Evolutionary conservation across 1,140 invertebrate species (phyloP).

Genomic region (Neotoxoptera formosana): DNA sequence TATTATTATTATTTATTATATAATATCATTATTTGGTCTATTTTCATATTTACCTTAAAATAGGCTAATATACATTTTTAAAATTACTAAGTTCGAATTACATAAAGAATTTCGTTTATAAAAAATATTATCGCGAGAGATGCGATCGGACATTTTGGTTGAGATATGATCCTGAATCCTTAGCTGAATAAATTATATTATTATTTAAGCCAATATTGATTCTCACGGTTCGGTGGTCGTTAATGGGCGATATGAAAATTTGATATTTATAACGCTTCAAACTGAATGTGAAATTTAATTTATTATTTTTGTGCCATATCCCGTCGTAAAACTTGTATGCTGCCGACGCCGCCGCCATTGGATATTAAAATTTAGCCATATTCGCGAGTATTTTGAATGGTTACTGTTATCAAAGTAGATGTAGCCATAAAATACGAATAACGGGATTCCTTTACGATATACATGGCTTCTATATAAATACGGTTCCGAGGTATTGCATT

Average conservation of each 20-base stretch:
- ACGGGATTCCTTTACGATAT: constrained; percentile 49
- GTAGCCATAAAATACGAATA: constrained; percentile 51
- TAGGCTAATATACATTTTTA: background rate
- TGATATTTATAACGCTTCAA: constrained; percentile 28
- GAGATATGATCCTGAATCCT: background rate
- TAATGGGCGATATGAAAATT: constrained; percentile 40
- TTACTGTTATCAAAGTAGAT: constrained; percentile 54
- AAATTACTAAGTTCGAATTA: background rate
- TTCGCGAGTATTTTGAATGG: constrained; percentile 47
- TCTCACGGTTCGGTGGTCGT: background rate
- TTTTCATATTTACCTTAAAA: background rate
- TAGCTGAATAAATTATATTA: background rate
- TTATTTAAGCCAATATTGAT: background rate
- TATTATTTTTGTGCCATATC: constrained; percentile 39
- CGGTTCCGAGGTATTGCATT: constrained; percentile 42
- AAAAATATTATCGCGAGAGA: background rate
- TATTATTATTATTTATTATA: too few species aligned
- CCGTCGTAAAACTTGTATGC: constrained; percentile 34
- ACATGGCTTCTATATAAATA: constrained; percentile 33
- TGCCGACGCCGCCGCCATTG: background rate
- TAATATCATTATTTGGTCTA: background rate
- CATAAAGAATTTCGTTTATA: background rate
- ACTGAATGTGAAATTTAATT: constrained; percentile 39
- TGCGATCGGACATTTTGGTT: background rate
- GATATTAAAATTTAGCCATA: constrained; percentile 53